These are phyloP conservation scores for Diadegma fenestrale DNA, from an alignment of 2,888 invertebrate species.

Conservation along the genomic window DNA sequence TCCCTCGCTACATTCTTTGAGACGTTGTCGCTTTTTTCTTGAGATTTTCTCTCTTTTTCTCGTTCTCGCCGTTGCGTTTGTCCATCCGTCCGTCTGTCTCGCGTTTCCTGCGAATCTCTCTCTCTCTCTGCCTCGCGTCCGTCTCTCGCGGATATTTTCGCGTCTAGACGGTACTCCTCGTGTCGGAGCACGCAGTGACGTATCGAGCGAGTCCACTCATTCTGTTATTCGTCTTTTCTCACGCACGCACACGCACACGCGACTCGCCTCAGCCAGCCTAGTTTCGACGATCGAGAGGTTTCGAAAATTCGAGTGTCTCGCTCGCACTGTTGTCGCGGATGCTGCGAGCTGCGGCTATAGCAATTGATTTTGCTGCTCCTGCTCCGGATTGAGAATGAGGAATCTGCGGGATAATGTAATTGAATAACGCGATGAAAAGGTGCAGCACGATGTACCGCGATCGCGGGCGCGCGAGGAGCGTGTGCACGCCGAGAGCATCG, in stretches of 20 bases:
- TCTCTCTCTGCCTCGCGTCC: conserved; percentile 4
- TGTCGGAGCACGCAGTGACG: conserved; percentile 68
- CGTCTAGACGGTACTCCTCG: conserved; percentile 65
- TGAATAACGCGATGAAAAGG: too few species aligned
- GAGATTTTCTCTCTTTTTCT: neutral
- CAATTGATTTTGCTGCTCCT: too few species aligned
- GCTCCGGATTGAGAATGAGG: too few species aligned
- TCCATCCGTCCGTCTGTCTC: conserved; percentile 46
- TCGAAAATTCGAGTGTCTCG: conserved; percentile 21
- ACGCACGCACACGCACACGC: too few species aligned
- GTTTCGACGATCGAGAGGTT: too few species aligned
- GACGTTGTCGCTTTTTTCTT: neutral
- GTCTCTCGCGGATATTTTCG: conserved; percentile 67
- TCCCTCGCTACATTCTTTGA: neutral
- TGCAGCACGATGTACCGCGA: too few species aligned
- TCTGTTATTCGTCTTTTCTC: conserved; percentile 65
- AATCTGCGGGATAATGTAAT: neutral
- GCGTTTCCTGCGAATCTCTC: too few species aligned
- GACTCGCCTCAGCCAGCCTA: too few species aligned
- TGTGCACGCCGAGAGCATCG: conserved; percentile 41
- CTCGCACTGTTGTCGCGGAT: too few species aligned
- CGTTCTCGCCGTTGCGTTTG: conserved; percentile 4
- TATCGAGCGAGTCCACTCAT: conserved; percentile 67
- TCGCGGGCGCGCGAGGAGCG: conserved; percentile 21
- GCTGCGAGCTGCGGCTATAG: too few species aligned